Evolutionary conservation across 2,113 vertebrate genomes (phyloP), one percentile per base, ranked within the genome.

Genomic region (Aythya baeri): DNA sequence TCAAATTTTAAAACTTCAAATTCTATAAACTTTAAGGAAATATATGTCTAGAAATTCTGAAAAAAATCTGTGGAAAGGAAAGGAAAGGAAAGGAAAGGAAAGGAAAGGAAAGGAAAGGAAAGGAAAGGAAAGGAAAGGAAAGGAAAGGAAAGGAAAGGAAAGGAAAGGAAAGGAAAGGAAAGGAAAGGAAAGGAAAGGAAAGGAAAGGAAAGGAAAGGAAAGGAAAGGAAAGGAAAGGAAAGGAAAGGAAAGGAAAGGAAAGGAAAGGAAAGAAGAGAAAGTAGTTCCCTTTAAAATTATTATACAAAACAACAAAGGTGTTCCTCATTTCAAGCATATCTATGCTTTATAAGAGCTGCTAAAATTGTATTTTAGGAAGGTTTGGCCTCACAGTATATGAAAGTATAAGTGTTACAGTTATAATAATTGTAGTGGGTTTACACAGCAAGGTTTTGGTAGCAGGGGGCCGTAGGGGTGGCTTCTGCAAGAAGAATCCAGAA

Each of bases 1-100:
- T 49, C 46, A 49, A 49, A 49, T 49, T 49, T 49, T 11, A 49
- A 49, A 49, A 49, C 46, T 49, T 49, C 46, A 22, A 49, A 49
- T 49, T 49, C 46, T 75, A 41, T 46, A 71, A 41, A 89, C 26
- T 86, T 49, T 86, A 91, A 94, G 81, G n/a, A 67, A 97, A 63
- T 49, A 25, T 3, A 32, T n/a, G 20, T 94, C 93, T 85, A 17
- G 44, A 68, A 73, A 89, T 80, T 49, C 11, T 85, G 41, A 92
- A 26, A 38, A 26, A 38, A 68, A 49, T 34, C 34, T 34, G 34
- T 34, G 34, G 41, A 13, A 41, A 41, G 41, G 41, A 13, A 41
- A 41, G 41, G 41, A 41, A 41, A 41, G 41, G 41, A 41, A 13
- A 41, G 41, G 41, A 41, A 41, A 13, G 11, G 41, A 41, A 41